A percentile compares a stretch with the other conserved stretches of the same genome.
Conservation (phyloP, 2,888 invertebrate genomes). For the Limnephilus lunatus region DNA sequence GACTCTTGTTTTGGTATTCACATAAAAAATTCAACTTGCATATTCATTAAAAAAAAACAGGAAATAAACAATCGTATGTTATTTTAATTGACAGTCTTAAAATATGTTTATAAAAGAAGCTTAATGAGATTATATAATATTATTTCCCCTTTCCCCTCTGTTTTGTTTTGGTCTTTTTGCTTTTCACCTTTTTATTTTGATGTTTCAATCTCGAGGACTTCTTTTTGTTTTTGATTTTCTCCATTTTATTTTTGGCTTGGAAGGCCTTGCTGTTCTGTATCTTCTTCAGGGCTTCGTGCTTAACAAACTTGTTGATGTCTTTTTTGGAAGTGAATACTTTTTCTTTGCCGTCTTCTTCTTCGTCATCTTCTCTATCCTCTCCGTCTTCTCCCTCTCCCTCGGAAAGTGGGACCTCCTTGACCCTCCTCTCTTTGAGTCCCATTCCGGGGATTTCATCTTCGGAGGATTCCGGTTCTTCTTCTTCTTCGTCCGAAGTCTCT, state of each 20-base stretch:
- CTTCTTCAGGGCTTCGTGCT: slow-evolving; percentile 84
- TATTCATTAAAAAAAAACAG: background rate
- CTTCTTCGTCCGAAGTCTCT: slow-evolving; percentile 70
- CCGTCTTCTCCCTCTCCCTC: slow-evolving; percentile 67
- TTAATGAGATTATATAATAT: background rate
- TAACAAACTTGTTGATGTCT: slow-evolving; percentile 83
- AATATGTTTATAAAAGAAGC: background rate
- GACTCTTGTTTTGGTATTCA: no score
- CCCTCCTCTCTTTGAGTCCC: slow-evolving; percentile 70
- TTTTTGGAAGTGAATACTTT: slow-evolving; percentile 76
- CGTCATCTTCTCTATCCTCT: slow-evolving; percentile 67
- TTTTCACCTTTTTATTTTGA: slow-evolving; percentile 50
- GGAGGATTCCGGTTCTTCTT: slow-evolving; percentile 69
- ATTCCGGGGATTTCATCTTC: slow-evolving; percentile 74
- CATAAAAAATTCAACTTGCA: background rate
- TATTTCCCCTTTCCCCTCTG: slow-evolving; percentile 49
- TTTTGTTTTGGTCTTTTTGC: slow-evolving; percentile 58
- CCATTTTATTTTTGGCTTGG: slow-evolving; percentile 85
- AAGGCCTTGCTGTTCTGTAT: slow-evolving; percentile 87
- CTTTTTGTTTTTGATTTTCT: slow-evolving; percentile 83
- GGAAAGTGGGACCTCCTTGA: slow-evolving; percentile 53
- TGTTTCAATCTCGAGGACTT: slow-evolving; percentile 74
- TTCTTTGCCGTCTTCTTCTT: slow-evolving; percentile 66
- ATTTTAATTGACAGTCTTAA: background rate
- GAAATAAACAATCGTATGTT: background rate